Base-by-base conservation (phyloP, 2,797 vertebrate genomes). In the Myotis pilosus region DNA sequence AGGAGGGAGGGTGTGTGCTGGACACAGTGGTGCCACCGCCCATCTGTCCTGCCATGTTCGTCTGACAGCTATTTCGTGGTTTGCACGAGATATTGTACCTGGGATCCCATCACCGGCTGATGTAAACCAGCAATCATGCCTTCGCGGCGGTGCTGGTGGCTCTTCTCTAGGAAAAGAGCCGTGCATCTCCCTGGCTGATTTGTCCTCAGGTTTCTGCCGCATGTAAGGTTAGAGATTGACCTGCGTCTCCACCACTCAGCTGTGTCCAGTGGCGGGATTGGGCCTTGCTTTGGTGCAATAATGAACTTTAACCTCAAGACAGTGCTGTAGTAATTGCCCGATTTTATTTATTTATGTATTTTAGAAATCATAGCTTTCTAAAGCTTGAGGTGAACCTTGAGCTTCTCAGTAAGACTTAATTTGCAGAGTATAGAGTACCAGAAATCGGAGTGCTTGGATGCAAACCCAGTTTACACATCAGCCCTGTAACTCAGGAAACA, bases 1-100 rank as follows among this genome's bases (percentile, higher is more conserved):
- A 84, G 44, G 30, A 30, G 62, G 11, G 4, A 19, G 75, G 51
- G 17, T 5, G 53, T 30, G 5, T 20, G 11, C 66, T 23, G 1
- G n/a, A 36, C 23, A 55, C 20, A 1, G 0, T 0, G 7, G 25
- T 6, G 0, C 20, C 57, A 8, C 15, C 0, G 0, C 9, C 36
- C 13, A 0, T 51, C 17, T 25, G 22, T 64, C 25, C 16, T 23
- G 9, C 69, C 17, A 0, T 12, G 3, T 30, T 25, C 23, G 19
- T n/a, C 23, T 47, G 25, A 17, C 28, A 60, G 84, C 19, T 53
- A 22, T n/a, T 71, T 16, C 53, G 82, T 16, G 55, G 38, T 72
- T 86, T 68, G 55, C 12, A 0, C 33, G 53, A 33, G 66, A 25
- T 5, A 0, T 51, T 47, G 12, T 10, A 16, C 5, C 49, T 13